phyloP scores from a whole-genome alignment of 2,113 vertebrate genomes.

The Eudyptes chrysolophus region DNA sequence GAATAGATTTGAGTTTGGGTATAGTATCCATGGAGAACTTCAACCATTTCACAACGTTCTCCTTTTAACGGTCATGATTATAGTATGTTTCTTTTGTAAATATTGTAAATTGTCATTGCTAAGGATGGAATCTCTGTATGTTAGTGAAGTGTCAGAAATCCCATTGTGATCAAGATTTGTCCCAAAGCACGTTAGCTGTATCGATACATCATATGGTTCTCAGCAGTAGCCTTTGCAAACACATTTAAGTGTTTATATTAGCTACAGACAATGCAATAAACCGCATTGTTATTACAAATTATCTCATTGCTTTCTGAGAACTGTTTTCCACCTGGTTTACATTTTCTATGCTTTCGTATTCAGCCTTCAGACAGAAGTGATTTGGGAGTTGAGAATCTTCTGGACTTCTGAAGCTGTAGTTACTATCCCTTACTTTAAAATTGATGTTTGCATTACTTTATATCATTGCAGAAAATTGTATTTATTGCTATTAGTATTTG shows the following conservation, averaged over 20 bases:
- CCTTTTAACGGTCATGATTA: not conserved
- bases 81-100: accelerated
- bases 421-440: not conserved
- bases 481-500: not conserved
- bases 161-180: not conserved
- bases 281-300: not conserved
- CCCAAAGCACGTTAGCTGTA: accelerated
- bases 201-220: not conserved
- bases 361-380: not conserved
- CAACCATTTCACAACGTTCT: not conserved
- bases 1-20: not conserved
- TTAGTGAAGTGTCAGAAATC: not conserved
- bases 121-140: not conserved
- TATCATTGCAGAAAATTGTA: not conserved
- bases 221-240: not conserved
- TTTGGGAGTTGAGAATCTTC: not conserved
- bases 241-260: not conserved
- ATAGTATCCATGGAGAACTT: not conserved
- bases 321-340: not conserved
- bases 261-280: not conserved
- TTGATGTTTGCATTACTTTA: not conserved
- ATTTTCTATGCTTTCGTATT: accelerated
- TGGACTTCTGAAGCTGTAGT: not conserved
- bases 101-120: not conserved
- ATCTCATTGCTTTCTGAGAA: not conserved